phyloP scores from a whole-genome alignment of 1,140 invertebrate species.

The Tetramorium parvispinum region DNA sequence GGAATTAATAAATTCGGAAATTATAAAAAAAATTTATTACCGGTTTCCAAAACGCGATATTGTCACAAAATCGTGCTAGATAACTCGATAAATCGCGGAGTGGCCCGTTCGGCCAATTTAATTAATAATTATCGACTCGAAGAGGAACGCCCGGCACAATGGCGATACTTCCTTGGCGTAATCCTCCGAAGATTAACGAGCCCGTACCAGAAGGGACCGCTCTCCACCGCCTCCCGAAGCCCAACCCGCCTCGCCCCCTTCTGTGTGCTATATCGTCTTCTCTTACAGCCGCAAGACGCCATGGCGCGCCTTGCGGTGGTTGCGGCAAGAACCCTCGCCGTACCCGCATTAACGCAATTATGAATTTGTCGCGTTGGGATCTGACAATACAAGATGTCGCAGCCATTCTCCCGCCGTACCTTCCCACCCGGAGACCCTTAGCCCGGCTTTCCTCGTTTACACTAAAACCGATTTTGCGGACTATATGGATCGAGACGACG shows the following conservation, averaged over 20 bases:
- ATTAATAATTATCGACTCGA: conserved; percentile 82
- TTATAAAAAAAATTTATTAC: conserved; percentile 21
- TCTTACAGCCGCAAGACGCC: conserved; percentile 78
- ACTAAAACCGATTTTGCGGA: conserved; percentile 70
- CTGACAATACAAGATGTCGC: conserved; percentile 86
- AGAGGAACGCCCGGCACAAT: conserved; percentile 76
- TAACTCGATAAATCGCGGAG: conserved; percentile 74
- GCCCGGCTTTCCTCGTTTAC: conserved; percentile 63
- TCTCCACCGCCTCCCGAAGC: conserved; percentile 36
- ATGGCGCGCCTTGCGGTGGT: conserved; percentile 81
- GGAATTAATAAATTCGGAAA: neutral
- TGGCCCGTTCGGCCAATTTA: conserved; percentile 75
- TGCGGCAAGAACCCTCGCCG: conserved; percentile 79
- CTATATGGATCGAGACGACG: conserved; percentile 58
- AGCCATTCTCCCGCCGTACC: conserved; percentile 69
- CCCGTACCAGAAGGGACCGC: conserved; percentile 70
- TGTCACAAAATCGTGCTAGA: conserved; percentile 8
- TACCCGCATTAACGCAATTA: conserved; percentile 85
- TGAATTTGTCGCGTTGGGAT: conserved; percentile 85
- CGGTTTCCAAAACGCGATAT: neutral
- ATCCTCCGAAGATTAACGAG: conserved; percentile 84
- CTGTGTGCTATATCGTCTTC: conserved; percentile 62
- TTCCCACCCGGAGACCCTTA: conserved; percentile 58
- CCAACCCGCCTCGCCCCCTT: conserved; percentile 14
- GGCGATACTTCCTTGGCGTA: conserved; percentile 78